These are phyloP conservation scores for Mesitornis unicolor DNA, from an alignment of 2,113 vertebrate genomes.

Conservation along the genomic window DNA sequence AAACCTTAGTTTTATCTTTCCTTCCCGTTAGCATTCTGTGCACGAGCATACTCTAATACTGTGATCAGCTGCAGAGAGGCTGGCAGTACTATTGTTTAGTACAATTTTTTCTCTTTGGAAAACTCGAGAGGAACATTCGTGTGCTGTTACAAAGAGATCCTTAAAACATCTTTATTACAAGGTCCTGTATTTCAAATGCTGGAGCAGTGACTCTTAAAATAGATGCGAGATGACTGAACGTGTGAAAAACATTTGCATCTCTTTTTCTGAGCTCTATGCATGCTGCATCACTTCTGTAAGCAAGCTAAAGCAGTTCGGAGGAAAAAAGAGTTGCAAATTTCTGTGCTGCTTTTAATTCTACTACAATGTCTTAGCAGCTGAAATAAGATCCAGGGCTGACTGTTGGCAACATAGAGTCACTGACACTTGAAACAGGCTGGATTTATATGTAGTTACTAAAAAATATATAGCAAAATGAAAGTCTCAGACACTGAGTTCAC, in stretches of 20 bases:
- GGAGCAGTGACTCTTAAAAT: slow-evolving; percentile 22
- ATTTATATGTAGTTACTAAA: slow-evolving; percentile 73
- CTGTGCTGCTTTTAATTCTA: not conserved
- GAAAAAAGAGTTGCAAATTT: not conserved
- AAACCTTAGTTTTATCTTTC: not conserved
- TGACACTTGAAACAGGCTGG: slow-evolving; percentile 36
- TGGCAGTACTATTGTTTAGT: not conserved
- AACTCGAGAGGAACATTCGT: not conserved
- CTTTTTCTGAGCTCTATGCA: not conserved
- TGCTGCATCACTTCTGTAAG: not conserved
- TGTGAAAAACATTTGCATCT: slow-evolving; percentile 44
- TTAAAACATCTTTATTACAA: slow-evolving; percentile 13
- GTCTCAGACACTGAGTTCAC: slow-evolving; percentile 38
- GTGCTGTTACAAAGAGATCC: not conserved
- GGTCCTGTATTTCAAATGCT: not conserved
- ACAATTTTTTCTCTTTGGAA: not conserved
- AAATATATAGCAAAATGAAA: slow-evolving; percentile 72
- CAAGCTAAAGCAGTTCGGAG: not conserved
- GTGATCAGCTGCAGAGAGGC: not conserved
- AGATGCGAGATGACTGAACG: not conserved
- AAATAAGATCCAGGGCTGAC: slow-evolving; percentile 23
- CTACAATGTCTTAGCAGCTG: not conserved
- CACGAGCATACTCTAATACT: not conserved
- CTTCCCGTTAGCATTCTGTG: not conserved
- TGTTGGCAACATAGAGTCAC: slow-evolving; percentile 25